Percentiles rank a stretch among this genome's conserved stretches.
phyloP scores from a whole-genome alignment of 1,140 invertebrate species.

The Plectus sambesii region DNA sequence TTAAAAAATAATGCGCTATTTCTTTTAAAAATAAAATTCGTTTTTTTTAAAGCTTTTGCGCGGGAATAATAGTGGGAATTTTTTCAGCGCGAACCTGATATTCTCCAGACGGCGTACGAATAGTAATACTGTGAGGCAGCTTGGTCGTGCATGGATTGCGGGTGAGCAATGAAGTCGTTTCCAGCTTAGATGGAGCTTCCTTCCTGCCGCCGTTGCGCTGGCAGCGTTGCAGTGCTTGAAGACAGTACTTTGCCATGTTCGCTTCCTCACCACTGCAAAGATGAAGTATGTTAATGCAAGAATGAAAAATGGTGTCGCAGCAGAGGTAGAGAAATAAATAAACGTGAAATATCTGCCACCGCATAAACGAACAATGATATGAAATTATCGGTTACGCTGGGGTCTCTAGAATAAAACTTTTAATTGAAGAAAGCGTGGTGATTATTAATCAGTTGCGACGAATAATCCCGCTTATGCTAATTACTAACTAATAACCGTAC shows the following conservation, averaged over 20 bases:
- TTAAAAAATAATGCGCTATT: no score
- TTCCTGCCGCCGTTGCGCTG: conserved; percentile 22
- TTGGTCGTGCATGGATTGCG: conserved; percentile 30
- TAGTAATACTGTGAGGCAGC: conserved; percentile 32
- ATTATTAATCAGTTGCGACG: no score
- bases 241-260: conserved; percentile 33
- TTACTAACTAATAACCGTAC: no score
- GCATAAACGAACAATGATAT: no score
- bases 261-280: conserved; percentile 20
- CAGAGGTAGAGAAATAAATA: no score
- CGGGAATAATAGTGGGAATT: background rate
- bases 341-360: no score
- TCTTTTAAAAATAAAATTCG: no score
- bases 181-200: conserved; percentile 37
- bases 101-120: conserved; percentile 29
- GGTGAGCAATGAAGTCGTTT: conserved; percentile 30
- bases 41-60: no score
- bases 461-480: no score
- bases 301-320: background rate
- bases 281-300: conserved; percentile 4
- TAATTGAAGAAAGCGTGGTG: no score
- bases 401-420: no score
- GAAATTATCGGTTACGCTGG: no score
- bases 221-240: conserved; percentile 21
- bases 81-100: conserved; percentile 22